A percentile compares a stretch with the other conserved stretches of the same genome.
Evolutionary conservation across 2,888 invertebrate species (phyloP).

Genomic region (Watsonalla cultraria): DNA sequence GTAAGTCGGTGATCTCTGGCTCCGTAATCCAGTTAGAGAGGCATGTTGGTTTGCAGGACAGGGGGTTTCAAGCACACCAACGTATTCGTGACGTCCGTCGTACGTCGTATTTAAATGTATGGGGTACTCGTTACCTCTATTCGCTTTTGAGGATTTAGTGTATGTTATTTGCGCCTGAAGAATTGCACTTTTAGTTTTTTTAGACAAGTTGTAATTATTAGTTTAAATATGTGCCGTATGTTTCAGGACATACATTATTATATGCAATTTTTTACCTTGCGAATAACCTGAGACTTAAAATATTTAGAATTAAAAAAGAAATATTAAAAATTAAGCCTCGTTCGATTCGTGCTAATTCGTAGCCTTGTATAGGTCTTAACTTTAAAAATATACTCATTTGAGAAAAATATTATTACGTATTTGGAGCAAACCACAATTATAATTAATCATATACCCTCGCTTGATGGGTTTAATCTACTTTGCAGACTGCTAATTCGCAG

Average conservation of each 20-base stretch:
- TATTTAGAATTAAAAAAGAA: too few relatives aligned
- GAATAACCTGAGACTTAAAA: too few relatives aligned
- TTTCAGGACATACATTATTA: too few relatives aligned
- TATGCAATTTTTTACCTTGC: too few relatives aligned
- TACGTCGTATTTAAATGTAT: constrained; percentile 38
- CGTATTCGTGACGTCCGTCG: constrained; percentile 35
- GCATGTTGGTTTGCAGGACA: constrained; percentile 49
- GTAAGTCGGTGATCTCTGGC: constrained; percentile 15
- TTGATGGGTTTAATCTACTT: constrained; percentile 48
- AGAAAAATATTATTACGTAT: too few relatives aligned
- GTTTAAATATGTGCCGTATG: too few relatives aligned
- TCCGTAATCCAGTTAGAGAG: constrained; percentile 53
- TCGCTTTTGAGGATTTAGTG: constrained; percentile 1
- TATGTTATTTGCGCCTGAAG: background rate
- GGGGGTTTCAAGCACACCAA: constrained; percentile 37
- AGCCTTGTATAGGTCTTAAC: too few relatives aligned
- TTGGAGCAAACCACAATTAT: constrained; percentile 13
- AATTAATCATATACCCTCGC: constrained; percentile 47
- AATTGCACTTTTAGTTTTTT: too few relatives aligned
- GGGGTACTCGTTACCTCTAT: constrained; percentile 14
- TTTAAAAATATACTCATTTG: too few relatives aligned
- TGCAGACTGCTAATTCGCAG: constrained; percentile 41
- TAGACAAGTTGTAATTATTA: too few relatives aligned
- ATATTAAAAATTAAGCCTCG: too few relatives aligned
- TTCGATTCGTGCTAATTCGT: too few relatives aligned